phyloP scores from a whole-genome alignment of 2,888 invertebrate genomes.

The Drosophila parthenogenetica region DNA sequence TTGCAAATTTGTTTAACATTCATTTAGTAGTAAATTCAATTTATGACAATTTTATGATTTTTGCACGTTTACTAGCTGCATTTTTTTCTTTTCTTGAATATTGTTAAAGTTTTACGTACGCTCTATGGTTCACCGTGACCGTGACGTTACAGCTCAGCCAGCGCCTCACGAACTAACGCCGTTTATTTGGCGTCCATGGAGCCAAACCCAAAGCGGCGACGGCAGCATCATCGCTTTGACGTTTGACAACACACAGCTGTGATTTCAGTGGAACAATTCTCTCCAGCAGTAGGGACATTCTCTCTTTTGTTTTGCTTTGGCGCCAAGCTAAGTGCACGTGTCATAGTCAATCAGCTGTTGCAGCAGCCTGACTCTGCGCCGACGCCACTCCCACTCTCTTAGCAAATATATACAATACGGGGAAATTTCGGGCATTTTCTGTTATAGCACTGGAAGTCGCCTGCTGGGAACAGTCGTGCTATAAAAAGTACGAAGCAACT shows the following conservation, averaged over 20 bases:
- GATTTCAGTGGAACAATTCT: slow-evolving; percentile 48
- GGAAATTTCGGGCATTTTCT: slow-evolving; percentile 23
- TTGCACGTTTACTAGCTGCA: slow-evolving; percentile 22
- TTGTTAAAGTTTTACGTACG: background rate
- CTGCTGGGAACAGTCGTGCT: slow-evolving; percentile 52
- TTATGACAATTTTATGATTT: slow-evolving; percentile 21
- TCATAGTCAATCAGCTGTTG: slow-evolving; percentile 61
- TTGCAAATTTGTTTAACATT: slow-evolving; percentile 3
- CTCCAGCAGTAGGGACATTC: slow-evolving; percentile 25
- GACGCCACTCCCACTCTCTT: slow-evolving; percentile 16
- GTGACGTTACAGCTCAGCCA: slow-evolving; percentile 72
- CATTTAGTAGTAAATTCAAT: slow-evolving; percentile 16
- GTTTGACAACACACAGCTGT: slow-evolving; percentile 68
- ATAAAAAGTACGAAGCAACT: slow-evolving; percentile 12
- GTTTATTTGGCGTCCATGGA: slow-evolving; percentile 17
- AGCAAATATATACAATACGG: slow-evolving; percentile 30
- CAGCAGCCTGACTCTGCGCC: slow-evolving; percentile 28
- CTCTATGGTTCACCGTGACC: slow-evolving; percentile 40
- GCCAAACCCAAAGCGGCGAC: slow-evolving; percentile 31
- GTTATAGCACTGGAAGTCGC: slow-evolving; percentile 50
- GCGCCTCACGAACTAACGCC: slow-evolving; percentile 78
- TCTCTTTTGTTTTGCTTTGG: slow-evolving; percentile 57
- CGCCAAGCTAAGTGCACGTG: slow-evolving; percentile 65
- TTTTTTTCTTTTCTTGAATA: background rate
- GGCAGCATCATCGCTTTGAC: slow-evolving; percentile 69